A percentile compares a stretch with the other conserved stretches of the same genome.
These are phyloP conservation scores for Tapirus terrestris DNA, from an alignment of 2,113 vertebrate genomes.

Conservation along the genomic window DNA sequence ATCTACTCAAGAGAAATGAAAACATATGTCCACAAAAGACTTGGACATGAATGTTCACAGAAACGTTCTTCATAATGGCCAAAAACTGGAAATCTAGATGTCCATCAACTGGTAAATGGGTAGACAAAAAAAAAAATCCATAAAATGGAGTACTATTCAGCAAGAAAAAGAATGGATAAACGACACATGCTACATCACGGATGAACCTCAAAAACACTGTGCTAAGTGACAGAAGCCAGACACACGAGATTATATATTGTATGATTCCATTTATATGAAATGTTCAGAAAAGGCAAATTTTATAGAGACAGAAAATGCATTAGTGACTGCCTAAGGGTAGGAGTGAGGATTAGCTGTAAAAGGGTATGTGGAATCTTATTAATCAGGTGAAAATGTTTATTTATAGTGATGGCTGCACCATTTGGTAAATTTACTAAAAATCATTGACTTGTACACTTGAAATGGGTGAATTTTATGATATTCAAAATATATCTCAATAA, in stretches of 20 bases:
- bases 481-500: neutral
- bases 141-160: neutral
- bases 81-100: neutral
- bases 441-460: neutral
- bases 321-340: neutral
- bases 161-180: conserved; percentile 7
- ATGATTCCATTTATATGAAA: neutral
- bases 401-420: neutral
- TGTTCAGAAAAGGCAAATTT: neutral
- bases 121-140: neutral
- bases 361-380: neutral
- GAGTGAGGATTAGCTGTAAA: neutral
- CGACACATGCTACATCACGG: neutral
- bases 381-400: conserved; percentile 23
- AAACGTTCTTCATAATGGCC: neutral
- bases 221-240: neutral
- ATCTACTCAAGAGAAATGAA: conserved; percentile 25
- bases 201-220: conserved; percentile 19
- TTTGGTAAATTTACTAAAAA: conserved; percentile 43
- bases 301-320: neutral
- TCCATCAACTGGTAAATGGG: neutral
- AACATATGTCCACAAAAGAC: neutral
- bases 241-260: neutral
- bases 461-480: neutral
- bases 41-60: neutral